Percentiles rank a stretch among this genome's conserved stretches.
Evolutionary conservation across 2,797 vertebrate genomes (phyloP).

Genomic region (Lates japonicus): DNA sequence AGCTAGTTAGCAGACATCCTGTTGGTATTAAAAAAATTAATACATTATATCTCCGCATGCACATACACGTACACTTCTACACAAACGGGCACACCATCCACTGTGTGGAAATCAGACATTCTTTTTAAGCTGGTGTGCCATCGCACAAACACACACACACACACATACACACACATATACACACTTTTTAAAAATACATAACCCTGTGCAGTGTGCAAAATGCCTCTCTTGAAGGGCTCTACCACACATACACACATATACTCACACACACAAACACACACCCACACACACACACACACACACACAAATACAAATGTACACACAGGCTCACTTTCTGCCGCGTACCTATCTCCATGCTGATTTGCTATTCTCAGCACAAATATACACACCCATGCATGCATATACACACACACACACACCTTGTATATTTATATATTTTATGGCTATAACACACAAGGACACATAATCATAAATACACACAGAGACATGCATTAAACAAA

Average conservation of each 20-base stretch:
- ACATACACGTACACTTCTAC: not conserved
- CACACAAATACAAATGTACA: not conserved
- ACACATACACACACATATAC: not conserved
- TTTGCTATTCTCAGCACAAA: slow-evolving; percentile 35
- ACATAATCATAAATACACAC: not conserved
- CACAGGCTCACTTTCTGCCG: slow-evolving; percentile 12
- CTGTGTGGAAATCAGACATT: slow-evolving; percentile 31
- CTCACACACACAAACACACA: not conserved
- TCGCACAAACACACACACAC: not conserved
- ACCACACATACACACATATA: slow-evolving; percentile 10
- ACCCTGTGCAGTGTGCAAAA: slow-evolving; percentile 22
- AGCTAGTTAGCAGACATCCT: slow-evolving; percentile 52
- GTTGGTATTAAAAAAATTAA: slow-evolving; percentile 35
- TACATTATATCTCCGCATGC: not conserved
- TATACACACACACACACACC: not conserved
- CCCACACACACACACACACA: no score
- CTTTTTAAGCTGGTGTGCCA: slow-evolving; percentile 21
- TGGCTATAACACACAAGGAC: not conserved
- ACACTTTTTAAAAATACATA: not conserved
- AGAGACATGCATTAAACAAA: slow-evolving; percentile 2
- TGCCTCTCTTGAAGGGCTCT: slow-evolving; percentile 6
- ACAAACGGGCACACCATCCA: slow-evolving; percentile 4
- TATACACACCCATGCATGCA: not conserved
- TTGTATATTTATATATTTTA: not conserved
- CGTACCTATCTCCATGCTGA: slow-evolving; percentile 10